phyloP scores from a whole-genome alignment of 2,888 invertebrate species.

The Pemphredon lugubris region DNA sequence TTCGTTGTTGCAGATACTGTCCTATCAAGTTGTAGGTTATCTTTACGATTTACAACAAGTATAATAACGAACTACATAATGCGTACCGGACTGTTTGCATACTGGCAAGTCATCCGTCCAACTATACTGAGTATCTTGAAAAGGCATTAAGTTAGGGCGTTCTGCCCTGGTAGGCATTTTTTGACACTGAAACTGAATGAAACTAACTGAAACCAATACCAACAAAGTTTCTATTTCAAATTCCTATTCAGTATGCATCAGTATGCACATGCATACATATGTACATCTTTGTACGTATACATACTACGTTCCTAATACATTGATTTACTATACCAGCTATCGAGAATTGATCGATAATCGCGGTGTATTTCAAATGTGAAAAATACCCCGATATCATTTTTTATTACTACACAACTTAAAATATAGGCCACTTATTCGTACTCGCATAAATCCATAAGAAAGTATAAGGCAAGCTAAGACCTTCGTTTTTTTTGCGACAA shows the following conservation, averaged over 20 bases:
- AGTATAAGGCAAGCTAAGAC: no score
- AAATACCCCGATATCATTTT: not conserved
- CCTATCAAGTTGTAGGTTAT: slow-evolving; percentile 27
- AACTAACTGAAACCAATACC: slow-evolving; percentile 17
- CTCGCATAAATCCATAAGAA: no score
- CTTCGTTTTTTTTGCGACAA: slow-evolving; percentile 22
- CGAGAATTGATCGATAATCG: not conserved
- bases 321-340: not conserved
- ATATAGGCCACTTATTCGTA: no score
- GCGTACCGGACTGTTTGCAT: slow-evolving; percentile 88
- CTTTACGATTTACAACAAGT: no score
- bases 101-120: slow-evolving; percentile 95
- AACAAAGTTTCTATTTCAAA: slow-evolving; percentile 19
- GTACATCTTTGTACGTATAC: not conserved
- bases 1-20: not conserved
- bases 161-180: slow-evolving; percentile 78
- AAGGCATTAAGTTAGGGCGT: slow-evolving; percentile 75
- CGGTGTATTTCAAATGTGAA: not conserved
- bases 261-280: slow-evolving; percentile 29
- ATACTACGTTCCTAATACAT: not conserved
- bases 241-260: not conserved
- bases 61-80: no score
- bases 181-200: slow-evolving; percentile 46
- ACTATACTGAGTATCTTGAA: slow-evolving; percentile 80
- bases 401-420: not conserved